Percentiles rank a stretch among this genome's conserved stretches.
phyloP scores from a whole-genome alignment of 2,113 vertebrate species.

The Toxotes jaculatrix region DNA sequence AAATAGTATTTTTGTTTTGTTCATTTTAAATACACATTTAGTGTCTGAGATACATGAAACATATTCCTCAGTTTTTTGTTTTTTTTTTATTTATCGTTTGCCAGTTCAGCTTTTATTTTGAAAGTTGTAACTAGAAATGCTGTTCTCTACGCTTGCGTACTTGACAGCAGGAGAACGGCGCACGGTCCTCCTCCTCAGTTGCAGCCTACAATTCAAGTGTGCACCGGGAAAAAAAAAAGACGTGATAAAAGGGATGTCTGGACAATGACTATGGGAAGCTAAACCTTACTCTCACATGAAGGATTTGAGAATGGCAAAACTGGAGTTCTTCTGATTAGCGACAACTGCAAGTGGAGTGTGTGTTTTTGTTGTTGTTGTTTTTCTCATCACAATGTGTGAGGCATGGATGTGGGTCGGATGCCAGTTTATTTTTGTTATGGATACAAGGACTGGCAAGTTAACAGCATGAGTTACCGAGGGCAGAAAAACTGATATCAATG shows the following conservation, averaged over 20 bases:
- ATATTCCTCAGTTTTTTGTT: neutral
- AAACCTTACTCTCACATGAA: conserved; percentile 28
- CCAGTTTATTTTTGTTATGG: conserved; percentile 66
- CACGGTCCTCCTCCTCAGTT: conserved; percentile 60
- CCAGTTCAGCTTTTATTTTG: conserved; percentile 66
- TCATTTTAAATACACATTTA: neutral
- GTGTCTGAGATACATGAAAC: neutral
- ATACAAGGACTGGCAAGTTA: conserved; percentile 77
- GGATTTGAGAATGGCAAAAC: conserved; percentile 68
- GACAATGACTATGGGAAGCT: conserved; percentile 54
- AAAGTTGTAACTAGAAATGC: conserved; percentile 23
- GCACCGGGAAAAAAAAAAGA: conserved; percentile 49
- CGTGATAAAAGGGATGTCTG: conserved; percentile 51
- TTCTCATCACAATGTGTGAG: conserved; percentile 72
- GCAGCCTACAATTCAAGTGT: conserved; percentile 70
- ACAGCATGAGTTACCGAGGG: conserved; percentile 79
- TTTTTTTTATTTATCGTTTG: neutral
- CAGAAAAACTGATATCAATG: conserved; percentile 79
- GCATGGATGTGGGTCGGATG: conserved; percentile 73
- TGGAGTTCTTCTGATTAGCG: conserved; percentile 61
- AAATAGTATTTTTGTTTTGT: neutral
- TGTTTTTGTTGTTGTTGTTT: conserved; percentile 36
- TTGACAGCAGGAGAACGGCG: conserved; percentile 54
- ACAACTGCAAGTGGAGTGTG: conserved; percentile 57
- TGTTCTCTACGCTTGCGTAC: neutral